Conservation (phyloP, 2,888 invertebrate species). For the Megaustenia siamemsis region DNA sequence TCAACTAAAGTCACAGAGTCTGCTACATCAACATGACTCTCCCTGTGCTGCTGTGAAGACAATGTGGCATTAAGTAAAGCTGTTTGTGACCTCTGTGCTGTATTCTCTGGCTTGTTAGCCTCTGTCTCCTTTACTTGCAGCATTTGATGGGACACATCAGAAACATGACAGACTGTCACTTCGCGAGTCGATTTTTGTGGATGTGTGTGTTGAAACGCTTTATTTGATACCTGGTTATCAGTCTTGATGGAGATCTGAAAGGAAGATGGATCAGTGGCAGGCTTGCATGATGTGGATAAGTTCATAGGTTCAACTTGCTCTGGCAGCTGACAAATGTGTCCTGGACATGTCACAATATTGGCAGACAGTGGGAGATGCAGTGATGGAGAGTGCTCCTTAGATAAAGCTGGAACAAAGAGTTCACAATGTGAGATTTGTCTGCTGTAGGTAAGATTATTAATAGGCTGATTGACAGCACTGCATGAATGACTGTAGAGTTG, state of each 20-base stretch:
- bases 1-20: background rate
- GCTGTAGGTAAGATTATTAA: background rate
- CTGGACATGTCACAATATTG: background rate
- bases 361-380: background rate
- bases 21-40: background rate
- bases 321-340: conserved; percentile 34
- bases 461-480: background rate
- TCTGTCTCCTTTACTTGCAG: background rate
- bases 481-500: conserved; percentile 19
- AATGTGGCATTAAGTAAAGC: background rate
- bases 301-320: conserved; percentile 52
- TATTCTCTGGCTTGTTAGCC: background rate
- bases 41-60: background rate
- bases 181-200: background rate
- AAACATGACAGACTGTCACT: background rate
- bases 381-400: conserved; percentile 2
- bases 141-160: background rate
- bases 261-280: background rate
- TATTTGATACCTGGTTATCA: background rate
- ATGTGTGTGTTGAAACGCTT: background rate
- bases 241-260: background rate
- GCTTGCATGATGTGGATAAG: conserved; percentile 44
- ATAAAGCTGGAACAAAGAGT: background rate
- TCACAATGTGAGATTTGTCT: background rate
- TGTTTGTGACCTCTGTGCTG: background rate